Percentiles rank a stretch among this genome's conserved stretches.
These are phyloP conservation scores for Phenganax subtilis DNA, from an alignment of 92 coral and sea anemone genomes.

Conservation along the genomic window DNA sequence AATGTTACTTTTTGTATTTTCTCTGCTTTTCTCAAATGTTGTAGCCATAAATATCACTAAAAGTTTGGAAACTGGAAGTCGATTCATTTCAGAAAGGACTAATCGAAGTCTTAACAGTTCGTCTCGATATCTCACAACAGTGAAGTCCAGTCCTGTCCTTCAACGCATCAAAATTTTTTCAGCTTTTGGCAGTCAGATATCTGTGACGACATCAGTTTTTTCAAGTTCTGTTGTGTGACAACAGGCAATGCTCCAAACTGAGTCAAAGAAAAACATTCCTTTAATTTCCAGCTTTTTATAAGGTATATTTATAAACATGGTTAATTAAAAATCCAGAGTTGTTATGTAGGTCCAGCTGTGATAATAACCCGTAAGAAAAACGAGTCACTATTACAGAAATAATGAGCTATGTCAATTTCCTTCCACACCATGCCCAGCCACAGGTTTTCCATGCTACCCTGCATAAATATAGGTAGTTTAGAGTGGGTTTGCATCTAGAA, in stretches of 20 bases:
- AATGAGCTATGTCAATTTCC: too few species aligned
- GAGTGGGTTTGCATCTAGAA: too few species aligned
- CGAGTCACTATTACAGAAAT: too few species aligned
- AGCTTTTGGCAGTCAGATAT: not conserved
- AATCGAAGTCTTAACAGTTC: not conserved
- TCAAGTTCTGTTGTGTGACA: not conserved
- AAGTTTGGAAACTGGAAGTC: not conserved
- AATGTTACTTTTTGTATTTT: not conserved
- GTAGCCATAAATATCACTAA: not conserved
- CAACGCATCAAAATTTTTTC: not conserved
- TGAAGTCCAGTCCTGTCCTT: not conserved
- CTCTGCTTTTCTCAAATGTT: not conserved
- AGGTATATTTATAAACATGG: not conserved
- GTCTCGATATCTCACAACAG: not conserved
- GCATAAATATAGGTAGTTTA: too few species aligned
- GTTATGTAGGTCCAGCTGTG: too few species aligned
- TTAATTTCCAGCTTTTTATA: slow-evolving; percentile 1
- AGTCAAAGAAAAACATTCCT: not conserved
- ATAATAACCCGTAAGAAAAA: too few species aligned
- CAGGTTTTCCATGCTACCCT: too few species aligned
- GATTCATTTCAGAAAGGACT: not conserved
- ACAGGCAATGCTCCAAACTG: not conserved
- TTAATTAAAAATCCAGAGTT: not conserved
- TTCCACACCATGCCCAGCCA: too few species aligned
- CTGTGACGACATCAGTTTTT: not conserved